These are phyloP conservation scores for Volucella bombylans DNA, from an alignment of 2,888 invertebrate species.

Conservation along the genomic window DNA sequence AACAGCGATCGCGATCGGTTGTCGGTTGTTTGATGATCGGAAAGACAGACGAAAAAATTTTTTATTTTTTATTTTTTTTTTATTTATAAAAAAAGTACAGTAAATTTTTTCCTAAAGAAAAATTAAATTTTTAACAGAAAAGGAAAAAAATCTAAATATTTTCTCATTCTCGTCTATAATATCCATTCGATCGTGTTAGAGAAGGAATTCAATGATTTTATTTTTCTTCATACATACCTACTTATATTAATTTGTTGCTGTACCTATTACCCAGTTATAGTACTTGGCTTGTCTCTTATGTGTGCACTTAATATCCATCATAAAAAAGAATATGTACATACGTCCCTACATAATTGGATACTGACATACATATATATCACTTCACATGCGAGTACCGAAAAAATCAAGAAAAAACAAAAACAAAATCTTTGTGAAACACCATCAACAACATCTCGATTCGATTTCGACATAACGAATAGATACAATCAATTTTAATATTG, in stretches of 20 bases:
- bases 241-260: slow-evolving; percentile 9
- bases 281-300: slow-evolving; percentile 40
- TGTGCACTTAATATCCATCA: slow-evolving; percentile 49
- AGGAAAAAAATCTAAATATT: slow-evolving; percentile 15
- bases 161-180: slow-evolving; percentile 39
- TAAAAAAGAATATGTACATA: slow-evolving; percentile 10
- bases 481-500: slow-evolving; percentile 54
- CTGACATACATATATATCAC: slow-evolving; percentile 38
- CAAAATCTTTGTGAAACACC: slow-evolving; percentile 3
- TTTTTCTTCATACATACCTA: slow-evolving; percentile 11
- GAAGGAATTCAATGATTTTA: slow-evolving; percentile 32
- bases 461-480: slow-evolving; percentile 68
- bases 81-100: slow-evolving; percentile 14
- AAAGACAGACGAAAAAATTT: slow-evolving; percentile 53
- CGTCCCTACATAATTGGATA: slow-evolving; percentile 51
- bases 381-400: not conserved
- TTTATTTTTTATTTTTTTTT: slow-evolving; percentile 31
- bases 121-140: slow-evolving; percentile 4
- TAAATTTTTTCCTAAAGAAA: slow-evolving; percentile 5
- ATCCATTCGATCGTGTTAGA: slow-evolving; percentile 55
- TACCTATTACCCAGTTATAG: slow-evolving; percentile 55
- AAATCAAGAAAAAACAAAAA: slow-evolving; percentile 18
- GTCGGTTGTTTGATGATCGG: slow-evolving; percentile 70
- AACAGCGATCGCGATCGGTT: slow-evolving; percentile 72
- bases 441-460: slow-evolving; percentile 66